Percentiles rank a stretch among this genome's conserved stretches.
Conservation (phyloP, 2,888 invertebrate species). For the Diachrysia chrysitis region DNA sequence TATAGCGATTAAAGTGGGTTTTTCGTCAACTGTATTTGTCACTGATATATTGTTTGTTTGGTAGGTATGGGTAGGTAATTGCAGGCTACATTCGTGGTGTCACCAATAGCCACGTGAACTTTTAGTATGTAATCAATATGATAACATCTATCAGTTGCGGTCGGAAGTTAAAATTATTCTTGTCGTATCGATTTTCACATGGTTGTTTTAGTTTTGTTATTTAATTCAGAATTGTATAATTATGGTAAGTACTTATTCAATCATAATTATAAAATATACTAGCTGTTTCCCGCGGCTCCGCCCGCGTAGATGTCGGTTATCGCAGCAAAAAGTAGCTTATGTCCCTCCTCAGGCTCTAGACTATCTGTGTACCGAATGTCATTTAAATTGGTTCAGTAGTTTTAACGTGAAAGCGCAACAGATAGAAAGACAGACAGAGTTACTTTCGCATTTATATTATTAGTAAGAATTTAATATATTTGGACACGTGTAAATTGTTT, state of each 20-base stretch:
- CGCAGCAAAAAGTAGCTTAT: too few species aligned
- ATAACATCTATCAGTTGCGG: slow-evolving; percentile 25
- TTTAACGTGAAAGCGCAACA: too few species aligned
- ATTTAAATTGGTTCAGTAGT: too few species aligned
- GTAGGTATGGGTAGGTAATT: slow-evolving; percentile 30
- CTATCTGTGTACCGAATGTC: too few species aligned
- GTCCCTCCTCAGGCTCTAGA: too few species aligned
- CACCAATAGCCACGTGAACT: slow-evolving; percentile 28
- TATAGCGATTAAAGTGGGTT: slow-evolving; percentile 11
- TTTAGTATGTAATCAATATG: slow-evolving; percentile 45
- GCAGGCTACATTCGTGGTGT: slow-evolving; percentile 22
- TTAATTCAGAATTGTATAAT: background rate
- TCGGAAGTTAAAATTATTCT: slow-evolving; percentile 3
- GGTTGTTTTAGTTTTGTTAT: background rate
- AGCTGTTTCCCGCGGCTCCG: too few species aligned
- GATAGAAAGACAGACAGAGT: too few species aligned
- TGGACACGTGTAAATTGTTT: too few species aligned
- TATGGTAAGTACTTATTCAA: background rate
- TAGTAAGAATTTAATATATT: too few species aligned
- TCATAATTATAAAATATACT: too few species aligned
- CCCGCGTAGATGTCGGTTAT: too few species aligned
- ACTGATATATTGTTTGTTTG: slow-evolving; percentile 7
- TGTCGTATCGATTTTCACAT: background rate
- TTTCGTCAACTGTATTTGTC: slow-evolving; percentile 7
- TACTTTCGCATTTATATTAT: too few species aligned